Base-by-base conservation (phyloP, 2,888 invertebrate genomes). In the Cyaniris semiargus region DNA sequence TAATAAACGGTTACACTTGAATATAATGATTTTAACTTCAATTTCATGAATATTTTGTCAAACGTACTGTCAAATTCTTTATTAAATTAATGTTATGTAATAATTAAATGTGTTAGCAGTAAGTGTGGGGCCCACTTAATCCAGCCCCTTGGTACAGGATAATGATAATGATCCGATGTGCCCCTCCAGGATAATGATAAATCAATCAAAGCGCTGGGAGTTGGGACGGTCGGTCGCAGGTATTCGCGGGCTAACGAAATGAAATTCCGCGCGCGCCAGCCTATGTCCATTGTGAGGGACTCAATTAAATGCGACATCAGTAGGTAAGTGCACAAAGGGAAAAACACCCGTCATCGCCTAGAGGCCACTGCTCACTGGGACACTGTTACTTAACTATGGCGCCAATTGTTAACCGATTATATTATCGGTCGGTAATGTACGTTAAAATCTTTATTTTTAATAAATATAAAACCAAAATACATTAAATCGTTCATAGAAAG, bases 171-270 rank as follows among this genome's bases (percentile, higher is more conserved):
- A 66, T 66, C 60, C 23, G 21, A 23, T 72, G 70, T 38, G 71
- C 44, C 72, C 66, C 27, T 27, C 6, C 27, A 66, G 66, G 27
- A 70, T 60, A 76, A 76, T 76, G 75, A 78, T 76, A 78, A 79
- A 60, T 79, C 78, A 79, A 79, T 76, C 76, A 79, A 81, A 79
- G 78, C 79, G 76, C 79, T 78, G 66, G 48, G 13, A 1, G 31
- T 13, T 10, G 44, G 27, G 7, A n/a, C 77, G 81, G 84, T 83
- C 79, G 80, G 84, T 90, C 88, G 83, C 88, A 87, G 86, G 89
- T 86, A 89, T 90, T 88, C 87, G 86, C 88, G 27, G 66, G 85
- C 88, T 91, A 91, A 89, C 91, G 89, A 93, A 93, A 93, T 93
- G 89, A 93, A 93, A 93, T 93, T 93, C 93, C 91, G 80, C 81